These are phyloP conservation scores for Apis florea DNA, from an alignment of 1,140 invertebrate genomes.

Conservation along the genomic window DNA sequence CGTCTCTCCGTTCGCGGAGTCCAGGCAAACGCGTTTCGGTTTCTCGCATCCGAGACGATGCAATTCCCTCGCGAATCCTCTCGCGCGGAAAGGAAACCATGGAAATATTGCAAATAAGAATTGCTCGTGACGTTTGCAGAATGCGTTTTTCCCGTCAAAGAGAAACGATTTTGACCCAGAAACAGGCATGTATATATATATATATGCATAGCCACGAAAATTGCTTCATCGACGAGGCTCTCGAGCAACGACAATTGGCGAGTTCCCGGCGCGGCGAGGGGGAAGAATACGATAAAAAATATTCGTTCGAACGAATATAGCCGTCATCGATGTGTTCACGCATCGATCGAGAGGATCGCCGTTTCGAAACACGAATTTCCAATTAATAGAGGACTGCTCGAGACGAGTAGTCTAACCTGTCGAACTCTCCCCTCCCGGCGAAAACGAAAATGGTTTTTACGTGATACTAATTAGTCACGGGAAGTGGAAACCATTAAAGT, in stretches of 20 bases:
- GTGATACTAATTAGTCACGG: constrained; percentile 57
- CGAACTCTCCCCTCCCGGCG: constrained; percentile 14
- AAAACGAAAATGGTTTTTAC: constrained; percentile 27
- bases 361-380: not conserved
- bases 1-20: not conserved
- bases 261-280: not conserved
- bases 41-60: constrained; percentile 48
- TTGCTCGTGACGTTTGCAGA: constrained; percentile 15
- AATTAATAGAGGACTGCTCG: constrained; percentile 17
- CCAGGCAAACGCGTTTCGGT: no score
- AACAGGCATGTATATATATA: not conserved
- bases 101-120: constrained; percentile 63
- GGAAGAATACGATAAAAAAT: not conserved
- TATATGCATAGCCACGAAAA: not conserved
- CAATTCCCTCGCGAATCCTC: constrained; percentile 55
- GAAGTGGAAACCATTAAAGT: constrained; percentile 46
- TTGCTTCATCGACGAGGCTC: not conserved
- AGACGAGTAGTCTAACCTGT: not conserved
- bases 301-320: no score
- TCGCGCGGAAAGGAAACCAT: constrained; percentile 1
- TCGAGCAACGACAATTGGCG: not conserved
- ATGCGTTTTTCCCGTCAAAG: constrained; percentile 1
- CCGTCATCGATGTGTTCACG: not conserved
- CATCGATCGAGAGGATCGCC: not conserved
- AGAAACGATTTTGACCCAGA: constrained; percentile 18